phyloP scores from a whole-genome alignment of 1,140 invertebrate genomes.

The Sinella curviseta region DNA sequence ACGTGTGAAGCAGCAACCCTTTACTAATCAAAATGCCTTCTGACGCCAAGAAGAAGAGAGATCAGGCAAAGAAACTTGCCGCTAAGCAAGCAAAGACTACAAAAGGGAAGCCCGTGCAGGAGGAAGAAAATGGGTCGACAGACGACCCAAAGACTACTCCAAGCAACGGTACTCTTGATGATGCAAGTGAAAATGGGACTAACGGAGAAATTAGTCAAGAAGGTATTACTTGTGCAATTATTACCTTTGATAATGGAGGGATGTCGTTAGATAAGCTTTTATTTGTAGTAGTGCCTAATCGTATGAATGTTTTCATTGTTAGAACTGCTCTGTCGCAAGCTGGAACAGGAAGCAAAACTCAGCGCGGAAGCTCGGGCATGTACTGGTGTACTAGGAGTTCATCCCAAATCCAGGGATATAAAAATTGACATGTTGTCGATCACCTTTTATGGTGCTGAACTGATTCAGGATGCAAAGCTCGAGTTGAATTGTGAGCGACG shows the following conservation, averaged over 20 bases:
- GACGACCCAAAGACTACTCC: constrained; percentile 57
- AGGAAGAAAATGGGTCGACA: constrained; percentile 56
- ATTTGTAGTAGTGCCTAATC: background rate
- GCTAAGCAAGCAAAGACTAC: constrained; percentile 72
- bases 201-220: constrained; percentile 37
- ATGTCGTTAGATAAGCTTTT: background rate
- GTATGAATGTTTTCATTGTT: constrained; percentile 28
- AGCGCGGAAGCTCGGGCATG: constrained; percentile 91
- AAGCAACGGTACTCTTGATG: constrained; percentile 47
- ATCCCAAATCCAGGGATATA: constrained; percentile 91
- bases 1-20: background rate
- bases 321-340: constrained; percentile 82
- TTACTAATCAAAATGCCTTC: constrained; percentile 76
- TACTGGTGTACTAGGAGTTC: constrained; percentile 90
- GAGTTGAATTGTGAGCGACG: constrained; percentile 95
- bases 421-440: constrained; percentile 97
- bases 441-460: constrained; percentile 95
- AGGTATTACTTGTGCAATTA: constrained; percentile 13
- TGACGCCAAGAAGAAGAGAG: constrained; percentile 94
- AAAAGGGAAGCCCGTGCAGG: constrained; percentile 65
- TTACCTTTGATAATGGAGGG: background rate
- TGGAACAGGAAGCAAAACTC: constrained; percentile 85
- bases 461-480: constrained; percentile 91
- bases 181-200: constrained; percentile 50
- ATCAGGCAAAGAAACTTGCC: constrained; percentile 95